These are phyloP conservation scores for Microcaecilia unicolor DNA, from an alignment of 2,797 vertebrate genomes.

Conservation along the genomic window DNA sequence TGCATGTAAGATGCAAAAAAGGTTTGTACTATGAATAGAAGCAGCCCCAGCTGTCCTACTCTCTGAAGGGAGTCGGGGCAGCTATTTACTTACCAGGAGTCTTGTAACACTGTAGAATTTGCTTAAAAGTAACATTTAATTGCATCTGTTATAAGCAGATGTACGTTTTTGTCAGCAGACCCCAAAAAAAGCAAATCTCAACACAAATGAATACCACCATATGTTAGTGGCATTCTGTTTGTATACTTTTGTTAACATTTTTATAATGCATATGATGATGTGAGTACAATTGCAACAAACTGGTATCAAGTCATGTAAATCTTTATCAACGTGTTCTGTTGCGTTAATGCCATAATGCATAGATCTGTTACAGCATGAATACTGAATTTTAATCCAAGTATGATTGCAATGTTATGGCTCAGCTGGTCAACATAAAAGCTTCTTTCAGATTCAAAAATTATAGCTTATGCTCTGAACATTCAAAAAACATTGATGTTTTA, in stretches of 20 bases:
- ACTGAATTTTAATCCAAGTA: accelerated
- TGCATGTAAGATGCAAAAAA: not conserved
- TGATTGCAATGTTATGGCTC: accelerated
- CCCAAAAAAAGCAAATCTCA: slow-evolving; percentile 16
- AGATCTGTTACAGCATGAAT: no score
- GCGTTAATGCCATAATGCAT: no score
- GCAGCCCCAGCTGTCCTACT: slow-evolving; percentile 8
- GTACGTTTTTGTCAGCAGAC: slow-evolving; percentile 1
- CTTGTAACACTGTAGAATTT: slow-evolving; percentile 9
- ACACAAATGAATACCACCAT: slow-evolving; percentile 21
- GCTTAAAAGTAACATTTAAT: slow-evolving; percentile 25
- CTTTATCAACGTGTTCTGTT: not conserved
- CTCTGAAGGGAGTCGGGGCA: slow-evolving; percentile 4
- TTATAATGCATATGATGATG: slow-evolving; percentile 3
- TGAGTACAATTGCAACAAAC: slow-evolving; percentile 2
- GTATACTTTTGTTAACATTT: slow-evolving; percentile 7
- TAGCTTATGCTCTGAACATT: not conserved
- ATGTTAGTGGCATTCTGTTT: slow-evolving; percentile 13
- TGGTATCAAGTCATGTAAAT: not conserved
- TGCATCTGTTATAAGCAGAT: slow-evolving; percentile 26
- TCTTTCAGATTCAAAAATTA: not conserved
- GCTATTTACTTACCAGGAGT: slow-evolving; percentile 9
- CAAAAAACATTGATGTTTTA: no score
- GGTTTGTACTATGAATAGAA: slow-evolving; percentile 9
- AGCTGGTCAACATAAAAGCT: not conserved